These are phyloP conservation scores for Drosophila leontia DNA, from an alignment of 1,140 invertebrate genomes.

Conservation along the genomic window DNA sequence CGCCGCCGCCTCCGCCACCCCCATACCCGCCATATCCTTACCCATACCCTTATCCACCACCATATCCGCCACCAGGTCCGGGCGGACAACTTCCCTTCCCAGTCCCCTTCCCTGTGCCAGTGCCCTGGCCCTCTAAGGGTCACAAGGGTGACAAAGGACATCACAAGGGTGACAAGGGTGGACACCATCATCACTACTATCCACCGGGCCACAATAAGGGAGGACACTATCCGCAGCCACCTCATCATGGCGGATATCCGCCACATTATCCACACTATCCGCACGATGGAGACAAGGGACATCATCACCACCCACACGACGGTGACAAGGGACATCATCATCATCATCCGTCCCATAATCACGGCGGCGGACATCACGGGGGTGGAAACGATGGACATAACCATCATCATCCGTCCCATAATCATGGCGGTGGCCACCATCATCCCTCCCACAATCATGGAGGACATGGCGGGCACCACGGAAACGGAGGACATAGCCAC, in stretches of 20 bases:
- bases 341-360: not conserved
- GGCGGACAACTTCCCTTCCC: conserved; percentile 22
- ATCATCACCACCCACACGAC: conserved; percentile 8
- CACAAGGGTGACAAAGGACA: conserved; percentile 43
- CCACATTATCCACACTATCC: conserved; percentile 5
- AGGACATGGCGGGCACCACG: not conserved
- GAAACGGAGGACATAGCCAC: not conserved
- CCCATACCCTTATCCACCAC: conserved; percentile 1
- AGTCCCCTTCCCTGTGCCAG: conserved; percentile 39
- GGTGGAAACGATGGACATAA: conserved; percentile 1
- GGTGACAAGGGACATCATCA: conserved; percentile 14
- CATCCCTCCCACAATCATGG: conserved; percentile 10
- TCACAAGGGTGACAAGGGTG: conserved; percentile 42
- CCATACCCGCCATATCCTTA: conserved; percentile 15
- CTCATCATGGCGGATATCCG: conserved; percentile 7
- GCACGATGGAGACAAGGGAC: conserved; percentile 4
- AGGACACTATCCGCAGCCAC: conserved; percentile 14
- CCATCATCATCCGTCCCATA: conserved; percentile 5
- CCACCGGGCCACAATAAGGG: conserved; percentile 27
- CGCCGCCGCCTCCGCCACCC: not conserved
- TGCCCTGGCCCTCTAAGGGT: conserved; percentile 49
- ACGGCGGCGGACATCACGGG: conserved; percentile 4
- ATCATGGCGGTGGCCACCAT: conserved; percentile 3
- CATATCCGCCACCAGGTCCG: conserved; percentile 10
- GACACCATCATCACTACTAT: conserved; percentile 37